These are phyloP conservation scores for Chlorops oryzae DNA, from an alignment of 1,140 invertebrate genomes.

Conservation along the genomic window DNA sequence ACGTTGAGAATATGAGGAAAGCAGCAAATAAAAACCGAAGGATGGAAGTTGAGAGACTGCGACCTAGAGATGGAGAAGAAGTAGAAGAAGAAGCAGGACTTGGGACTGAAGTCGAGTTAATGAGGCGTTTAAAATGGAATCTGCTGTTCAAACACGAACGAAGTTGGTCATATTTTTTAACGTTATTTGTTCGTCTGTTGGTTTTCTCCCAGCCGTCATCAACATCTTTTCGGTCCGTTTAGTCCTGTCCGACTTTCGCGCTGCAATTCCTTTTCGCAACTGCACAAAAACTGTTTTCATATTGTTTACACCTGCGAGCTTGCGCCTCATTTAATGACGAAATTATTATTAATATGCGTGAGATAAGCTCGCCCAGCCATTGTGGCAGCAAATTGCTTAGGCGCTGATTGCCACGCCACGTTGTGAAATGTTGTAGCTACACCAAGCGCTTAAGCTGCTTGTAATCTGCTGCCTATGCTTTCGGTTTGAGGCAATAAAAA, in stretches of 20 bases:
- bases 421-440: neutral
- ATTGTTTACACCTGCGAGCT: slow-evolving; percentile 9
- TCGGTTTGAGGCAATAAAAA: slow-evolving; percentile 10
- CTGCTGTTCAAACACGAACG: too few relatives aligned
- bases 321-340: slow-evolving; percentile 28
- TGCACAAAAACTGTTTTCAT: slow-evolving; percentile 2
- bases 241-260: too few relatives aligned
- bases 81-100: too few relatives aligned
- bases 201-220: too few relatives aligned
- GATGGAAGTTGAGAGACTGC: too few relatives aligned
- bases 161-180: too few relatives aligned
- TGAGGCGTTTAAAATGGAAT: slow-evolving; percentile 46
- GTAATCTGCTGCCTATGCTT: neutral
- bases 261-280: too few relatives aligned
- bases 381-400: neutral
- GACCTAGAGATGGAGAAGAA: too few relatives aligned
- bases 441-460: neutral
- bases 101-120: slow-evolving; percentile 30
- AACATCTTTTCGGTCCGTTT: too few relatives aligned
- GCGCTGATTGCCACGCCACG: neutral
- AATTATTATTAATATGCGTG: slow-evolving; percentile 41
- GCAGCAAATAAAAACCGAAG: too few relatives aligned
- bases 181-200: too few relatives aligned
- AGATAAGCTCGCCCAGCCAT: slow-evolving; percentile 25
- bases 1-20: too few relatives aligned